These are phyloP conservation scores for Stigmatopora nigra DNA, from an alignment of 2,113 vertebrate species.

Conservation along the genomic window DNA sequence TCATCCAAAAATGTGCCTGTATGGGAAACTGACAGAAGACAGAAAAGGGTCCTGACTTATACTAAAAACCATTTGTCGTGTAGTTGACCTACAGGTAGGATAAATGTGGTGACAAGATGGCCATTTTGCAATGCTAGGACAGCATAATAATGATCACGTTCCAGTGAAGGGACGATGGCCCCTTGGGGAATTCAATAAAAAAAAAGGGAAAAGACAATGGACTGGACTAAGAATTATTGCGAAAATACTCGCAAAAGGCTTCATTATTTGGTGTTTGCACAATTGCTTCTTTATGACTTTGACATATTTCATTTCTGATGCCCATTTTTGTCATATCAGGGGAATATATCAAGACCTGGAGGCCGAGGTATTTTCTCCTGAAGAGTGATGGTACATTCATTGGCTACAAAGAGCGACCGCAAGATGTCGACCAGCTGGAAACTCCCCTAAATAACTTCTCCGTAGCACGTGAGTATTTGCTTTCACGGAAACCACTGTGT, in stretches of 20 bases:
- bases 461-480: conserved; percentile 85
- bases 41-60: conserved; percentile 34
- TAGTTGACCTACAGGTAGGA: conserved; percentile 40
- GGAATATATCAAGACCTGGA: conserved; percentile 98
- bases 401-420: conserved; percentile 93
- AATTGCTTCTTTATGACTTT: not conserved
- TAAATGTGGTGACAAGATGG: conserved; percentile 42
- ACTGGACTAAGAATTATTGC: not conserved
- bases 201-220: conserved; percentile 6
- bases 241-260: not conserved
- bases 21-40: conserved; percentile 15
- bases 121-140: conserved; percentile 28
- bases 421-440: conserved; percentile 91
- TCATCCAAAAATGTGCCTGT: conserved; percentile 10
- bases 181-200: conserved; percentile 9
- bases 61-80: conserved; percentile 47
- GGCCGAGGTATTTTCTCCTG: conserved; percentile 89
- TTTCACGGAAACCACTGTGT: conserved; percentile 35
- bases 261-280: too few relatives aligned
- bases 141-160: conserved; percentile 39
- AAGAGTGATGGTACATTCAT: conserved; percentile 96
- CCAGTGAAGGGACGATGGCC: conserved; percentile 13
- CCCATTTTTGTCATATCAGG: conserved; percentile 64
- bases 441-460: conserved; percentile 98
- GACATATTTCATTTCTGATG: conserved; percentile 1